Evolutionary conservation across 2,888 invertebrate genomes (phyloP), one percentile per base, ranked within the genome.

Genomic region (Julus scanicus): DNA sequence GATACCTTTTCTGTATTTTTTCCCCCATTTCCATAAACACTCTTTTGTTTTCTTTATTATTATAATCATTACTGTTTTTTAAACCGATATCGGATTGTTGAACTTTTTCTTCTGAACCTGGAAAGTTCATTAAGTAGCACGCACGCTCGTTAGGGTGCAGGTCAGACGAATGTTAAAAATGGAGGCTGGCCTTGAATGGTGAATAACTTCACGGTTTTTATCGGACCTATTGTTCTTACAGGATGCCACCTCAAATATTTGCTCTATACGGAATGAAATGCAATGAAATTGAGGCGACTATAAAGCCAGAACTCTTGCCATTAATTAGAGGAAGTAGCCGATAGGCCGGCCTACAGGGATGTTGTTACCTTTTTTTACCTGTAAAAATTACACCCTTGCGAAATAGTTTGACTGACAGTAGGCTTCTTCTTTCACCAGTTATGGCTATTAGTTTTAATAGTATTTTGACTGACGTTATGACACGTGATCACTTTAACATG

Each of bases 171-270:
- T 63, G 17, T 71, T 71, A 4, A 29, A 29, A 71, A 71, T 71
- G 71, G 71, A 71, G 71, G 71, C 71, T 71, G 71, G 71, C 71
- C 71, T 71, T 71, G 71, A 29, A 71, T 9, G 71, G 9, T 9
- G 29, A 71, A 71, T 71, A 29, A 29, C 20, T 71, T 9, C 71
- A 71, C 71, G 71, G 9, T 71, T 71, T 71, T 71, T 20, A 29
- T 71, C 71, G 29, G 71, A 71, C 71, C 71, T 29, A 71, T 71
- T 71, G 71, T 71, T 71, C 71, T 29, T 71, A 29, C 71, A 71
- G 71, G 71, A 71, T 71, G 71, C 71, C 71, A 71, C 71, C 71
- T 71, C 71, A 71, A 71, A 71, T 71, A 71, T 71, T 71, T 71
- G 29, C 71, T 71, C 20, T 71, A 20, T 71, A 71, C 71, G 29